Conservation (phyloP, 2,888 invertebrate genomes). For the Tridacna gigas region DNA sequence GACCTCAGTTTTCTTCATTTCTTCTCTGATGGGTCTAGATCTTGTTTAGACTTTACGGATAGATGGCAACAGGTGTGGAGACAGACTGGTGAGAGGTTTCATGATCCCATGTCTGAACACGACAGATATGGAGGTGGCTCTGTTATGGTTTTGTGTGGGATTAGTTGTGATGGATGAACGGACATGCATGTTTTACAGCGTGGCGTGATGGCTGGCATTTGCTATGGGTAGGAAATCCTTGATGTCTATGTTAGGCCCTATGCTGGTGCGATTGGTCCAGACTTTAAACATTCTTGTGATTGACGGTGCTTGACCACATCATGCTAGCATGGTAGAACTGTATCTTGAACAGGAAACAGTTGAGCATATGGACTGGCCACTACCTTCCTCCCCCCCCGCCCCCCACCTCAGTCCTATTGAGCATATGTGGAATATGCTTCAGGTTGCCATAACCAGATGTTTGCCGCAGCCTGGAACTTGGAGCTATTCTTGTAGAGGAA, state of each 20-base stretch:
- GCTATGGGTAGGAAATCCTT: neutral
- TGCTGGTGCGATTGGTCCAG: slow-evolving; percentile 1
- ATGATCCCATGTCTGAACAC: no score
- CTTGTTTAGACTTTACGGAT: no score
- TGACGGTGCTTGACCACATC: slow-evolving; percentile 30
- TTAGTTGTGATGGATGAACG: no score
- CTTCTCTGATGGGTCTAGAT: no score
- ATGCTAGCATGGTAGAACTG: neutral
- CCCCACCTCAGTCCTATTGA: slow-evolving; percentile 22
- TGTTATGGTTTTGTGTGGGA: no score
- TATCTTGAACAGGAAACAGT: slow-evolving; percentile 26
- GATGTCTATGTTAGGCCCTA: slow-evolving; percentile 17
- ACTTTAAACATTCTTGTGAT: slow-evolving; percentile 21
- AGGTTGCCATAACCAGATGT: neutral
- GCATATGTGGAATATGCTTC: neutral
- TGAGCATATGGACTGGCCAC: slow-evolving; percentile 21
- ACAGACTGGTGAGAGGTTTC: no score
- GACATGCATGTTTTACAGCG: no score
- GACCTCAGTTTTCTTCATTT: no score
- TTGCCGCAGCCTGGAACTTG: no score
- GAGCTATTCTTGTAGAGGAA: no score
- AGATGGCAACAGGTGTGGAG: no score
- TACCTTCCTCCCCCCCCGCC: slow-evolving; percentile 5
- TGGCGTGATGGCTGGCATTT: no score
- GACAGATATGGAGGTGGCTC: neutral